Evolutionary conservation across 2,797 vertebrate genomes (phyloP).

Genomic region (Acomys russatus): DNA sequence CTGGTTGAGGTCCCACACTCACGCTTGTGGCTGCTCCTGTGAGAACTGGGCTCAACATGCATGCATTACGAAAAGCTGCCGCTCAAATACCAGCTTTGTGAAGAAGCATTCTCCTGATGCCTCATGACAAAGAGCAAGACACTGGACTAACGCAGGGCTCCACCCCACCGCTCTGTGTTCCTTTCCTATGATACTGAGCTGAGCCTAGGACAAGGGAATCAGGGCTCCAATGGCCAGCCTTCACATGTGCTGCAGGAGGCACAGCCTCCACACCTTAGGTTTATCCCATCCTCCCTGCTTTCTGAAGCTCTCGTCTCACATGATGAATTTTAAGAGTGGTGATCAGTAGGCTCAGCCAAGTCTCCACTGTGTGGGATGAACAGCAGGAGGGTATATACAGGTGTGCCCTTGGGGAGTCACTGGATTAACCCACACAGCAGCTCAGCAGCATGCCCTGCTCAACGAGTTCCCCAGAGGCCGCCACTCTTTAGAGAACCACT

Average conservation of each 20-base stretch:
- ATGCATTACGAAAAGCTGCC: neutral
- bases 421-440: neutral
- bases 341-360: neutral
- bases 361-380: neutral
- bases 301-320: neutral
- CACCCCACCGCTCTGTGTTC: neutral
- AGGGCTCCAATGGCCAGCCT: neutral
- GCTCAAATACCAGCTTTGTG: neutral
- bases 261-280: neutral
- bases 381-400: neutral
- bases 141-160: neutral
- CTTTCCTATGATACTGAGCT: neutral
- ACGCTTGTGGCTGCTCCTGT: neutral
- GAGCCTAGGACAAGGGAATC: neutral
- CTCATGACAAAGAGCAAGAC: neutral
- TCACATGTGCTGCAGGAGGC: neutral
- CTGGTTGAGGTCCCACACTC: neutral
- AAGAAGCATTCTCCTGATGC: neutral
- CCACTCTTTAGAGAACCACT: neutral
- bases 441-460: neutral
- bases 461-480: too few relatives aligned
- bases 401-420: fast-evolving
- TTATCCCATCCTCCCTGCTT: neutral
- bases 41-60: neutral
- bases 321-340: neutral